Evolutionary conservation across 2,113 vertebrate genomes (phyloP).

Genomic region (Eretmochelys imbricata): DNA sequence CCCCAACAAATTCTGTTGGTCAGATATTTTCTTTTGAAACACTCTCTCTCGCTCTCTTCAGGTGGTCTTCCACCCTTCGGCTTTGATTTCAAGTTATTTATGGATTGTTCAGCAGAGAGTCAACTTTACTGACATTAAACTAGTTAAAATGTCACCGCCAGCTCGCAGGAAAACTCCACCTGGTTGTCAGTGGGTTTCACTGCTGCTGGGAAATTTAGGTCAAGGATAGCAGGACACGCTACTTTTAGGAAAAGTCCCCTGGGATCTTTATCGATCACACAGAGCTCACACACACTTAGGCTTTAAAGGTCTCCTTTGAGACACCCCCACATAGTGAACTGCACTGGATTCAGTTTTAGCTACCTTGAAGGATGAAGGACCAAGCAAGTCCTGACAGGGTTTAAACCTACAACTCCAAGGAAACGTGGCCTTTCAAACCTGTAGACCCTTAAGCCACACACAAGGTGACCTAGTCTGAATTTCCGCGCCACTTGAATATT

Average conservation of each 20-base stretch:
- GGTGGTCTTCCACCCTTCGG: not conserved
- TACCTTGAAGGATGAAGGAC: not conserved
- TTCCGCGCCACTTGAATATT: accelerated
- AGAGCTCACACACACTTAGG: not conserved
- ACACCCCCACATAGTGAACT: accelerated
- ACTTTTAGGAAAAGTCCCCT: not conserved
- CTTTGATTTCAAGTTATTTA: not conserved
- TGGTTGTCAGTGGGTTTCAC: not conserved
- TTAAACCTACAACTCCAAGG: not conserved
- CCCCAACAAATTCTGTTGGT: not conserved
- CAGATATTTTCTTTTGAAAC: not conserved
- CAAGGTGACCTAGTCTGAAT: accelerated
- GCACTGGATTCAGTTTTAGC: not conserved
- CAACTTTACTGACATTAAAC: not conserved
- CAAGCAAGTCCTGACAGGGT: accelerated
- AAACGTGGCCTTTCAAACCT: not conserved
- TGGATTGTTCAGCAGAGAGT: not conserved
- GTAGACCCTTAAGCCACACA: not conserved
- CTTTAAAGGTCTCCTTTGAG: not conserved
- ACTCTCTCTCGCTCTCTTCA: accelerated
- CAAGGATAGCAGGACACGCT: slow-evolving; percentile 29
- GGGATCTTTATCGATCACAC: not conserved
- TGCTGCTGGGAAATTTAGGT: slow-evolving; percentile 34
- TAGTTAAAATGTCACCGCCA: not conserved
- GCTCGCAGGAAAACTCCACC: not conserved